Percentiles rank a stretch among this genome's conserved stretches.
These are phyloP conservation scores for Calcarius lapponicus DNA, from an alignment of 2,797 vertebrate genomes.

Conservation along the genomic window DNA sequence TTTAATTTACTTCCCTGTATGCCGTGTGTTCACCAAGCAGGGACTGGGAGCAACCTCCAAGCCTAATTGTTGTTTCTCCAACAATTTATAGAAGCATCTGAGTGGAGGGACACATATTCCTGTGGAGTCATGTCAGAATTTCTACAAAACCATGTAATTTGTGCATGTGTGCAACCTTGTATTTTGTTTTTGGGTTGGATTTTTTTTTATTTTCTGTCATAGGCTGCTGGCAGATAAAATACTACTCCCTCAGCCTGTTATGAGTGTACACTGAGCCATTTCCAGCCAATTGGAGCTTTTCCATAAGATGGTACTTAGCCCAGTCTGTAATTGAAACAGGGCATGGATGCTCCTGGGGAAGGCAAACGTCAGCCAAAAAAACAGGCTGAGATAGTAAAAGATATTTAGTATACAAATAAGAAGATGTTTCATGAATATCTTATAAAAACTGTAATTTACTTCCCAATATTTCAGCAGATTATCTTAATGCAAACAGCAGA, in stretches of 20 bases:
- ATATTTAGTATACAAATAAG: constrained; percentile 69
- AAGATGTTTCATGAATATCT: constrained; percentile 74
- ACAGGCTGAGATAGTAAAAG: constrained; percentile 28
- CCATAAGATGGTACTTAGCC: constrained; percentile 38
- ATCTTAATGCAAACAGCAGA: constrained; percentile 77
- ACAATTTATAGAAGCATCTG: background rate
- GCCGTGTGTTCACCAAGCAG: background rate
- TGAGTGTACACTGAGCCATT: background rate
- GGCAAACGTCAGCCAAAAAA: constrained; percentile 20
- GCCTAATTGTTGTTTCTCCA: background rate
- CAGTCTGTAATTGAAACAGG: constrained; percentile 55
- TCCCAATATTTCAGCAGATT: constrained; percentile 74
- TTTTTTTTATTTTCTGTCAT: background rate
- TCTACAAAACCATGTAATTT: background rate
- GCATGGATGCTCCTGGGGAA: background rate
- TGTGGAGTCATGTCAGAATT: background rate
- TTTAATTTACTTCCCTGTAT: background rate
- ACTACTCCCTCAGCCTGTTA: background rate
- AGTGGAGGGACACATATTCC: rapidly evolving
- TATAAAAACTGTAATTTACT: constrained; percentile 71
- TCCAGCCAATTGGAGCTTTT: constrained; percentile 50
- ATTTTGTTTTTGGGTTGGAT: background rate
- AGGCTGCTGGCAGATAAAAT: background rate
- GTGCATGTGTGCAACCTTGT: background rate
- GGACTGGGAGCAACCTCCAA: background rate